phyloP scores from a whole-genome alignment of 1,140 invertebrate species.

The Zaprionus ornatus region DNA sequence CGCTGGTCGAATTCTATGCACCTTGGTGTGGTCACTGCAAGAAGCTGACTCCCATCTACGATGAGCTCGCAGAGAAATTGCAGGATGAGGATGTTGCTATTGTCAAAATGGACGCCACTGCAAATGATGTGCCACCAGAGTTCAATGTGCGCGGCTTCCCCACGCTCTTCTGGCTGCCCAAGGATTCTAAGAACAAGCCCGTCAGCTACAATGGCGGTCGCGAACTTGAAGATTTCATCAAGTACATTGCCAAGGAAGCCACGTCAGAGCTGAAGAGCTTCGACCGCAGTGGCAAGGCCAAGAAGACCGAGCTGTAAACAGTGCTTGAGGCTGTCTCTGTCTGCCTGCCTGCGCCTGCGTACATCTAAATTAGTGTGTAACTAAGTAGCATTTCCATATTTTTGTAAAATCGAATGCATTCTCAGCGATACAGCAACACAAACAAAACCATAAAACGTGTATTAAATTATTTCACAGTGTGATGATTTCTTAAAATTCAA shows the following conservation, averaged over 20 bases:
- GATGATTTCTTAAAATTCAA: conserved; percentile 48
- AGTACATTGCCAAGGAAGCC: conserved; percentile 97
- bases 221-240: conserved; percentile 97
- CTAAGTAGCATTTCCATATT: conserved; percentile 79
- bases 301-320: conserved; percentile 85
- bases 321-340: neutral
- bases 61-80: conserved; percentile 96
- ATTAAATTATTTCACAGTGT: conserved; percentile 76
- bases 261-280: conserved; percentile 94
- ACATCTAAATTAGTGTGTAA: conserved; percentile 45
- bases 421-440: conserved; percentile 39
- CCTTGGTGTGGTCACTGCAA: conserved; percentile 99
- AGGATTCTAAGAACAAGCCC: conserved; percentile 91
- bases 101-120: conserved; percentile 99
- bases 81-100: conserved; percentile 95
- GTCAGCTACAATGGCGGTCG: conserved; percentile 98
- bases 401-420: conserved; percentile 81
- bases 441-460: conserved; percentile 53
- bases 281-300: conserved; percentile 94
- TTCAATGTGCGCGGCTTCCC: conserved; percentile 99
- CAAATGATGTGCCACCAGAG: conserved; percentile 97
- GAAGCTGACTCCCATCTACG: conserved; percentile 95
- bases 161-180: conserved; percentile 97
- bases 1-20: conserved; percentile 98
- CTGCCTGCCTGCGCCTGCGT: conserved; percentile 8